These are phyloP conservation scores for Lithobius niger DNA, from an alignment of 1,140 invertebrate species.

Conservation along the genomic window DNA sequence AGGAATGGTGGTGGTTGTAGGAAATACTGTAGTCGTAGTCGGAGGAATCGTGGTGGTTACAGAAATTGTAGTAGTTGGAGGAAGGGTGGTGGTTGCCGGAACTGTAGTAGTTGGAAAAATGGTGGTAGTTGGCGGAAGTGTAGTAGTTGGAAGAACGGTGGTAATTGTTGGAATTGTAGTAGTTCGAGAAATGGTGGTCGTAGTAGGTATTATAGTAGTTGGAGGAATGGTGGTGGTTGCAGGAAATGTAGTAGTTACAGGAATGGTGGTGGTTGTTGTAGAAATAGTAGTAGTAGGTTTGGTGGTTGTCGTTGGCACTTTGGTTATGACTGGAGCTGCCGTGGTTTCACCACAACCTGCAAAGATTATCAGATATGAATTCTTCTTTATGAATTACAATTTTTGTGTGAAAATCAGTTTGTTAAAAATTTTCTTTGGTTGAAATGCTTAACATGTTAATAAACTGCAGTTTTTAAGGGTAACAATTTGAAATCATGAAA, in stretches of 20 bases:
- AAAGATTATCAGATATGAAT: too few species aligned
- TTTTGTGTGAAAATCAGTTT: too few species aligned
- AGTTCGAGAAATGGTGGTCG: neutral
- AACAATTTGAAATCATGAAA: too few species aligned
- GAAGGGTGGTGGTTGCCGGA: neutral
- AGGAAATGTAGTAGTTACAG: neutral
- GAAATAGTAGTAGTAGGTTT: neutral
- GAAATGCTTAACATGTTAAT: too few species aligned
- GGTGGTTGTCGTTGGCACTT: neutral
- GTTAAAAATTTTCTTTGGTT: too few species aligned
- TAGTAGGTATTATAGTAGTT: neutral
- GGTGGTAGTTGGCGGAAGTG: neutral
- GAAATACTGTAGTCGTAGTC: neutral
- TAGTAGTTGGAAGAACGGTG: neutral
- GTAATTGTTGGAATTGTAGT: neutral
- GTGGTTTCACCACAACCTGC: too few species aligned
- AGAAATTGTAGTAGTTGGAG: neutral
- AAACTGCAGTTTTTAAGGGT: too few species aligned
- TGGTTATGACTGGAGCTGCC: neutral
- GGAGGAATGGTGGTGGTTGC: neutral
- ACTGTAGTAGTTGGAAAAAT: neutral
- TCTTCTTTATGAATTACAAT: too few species aligned
- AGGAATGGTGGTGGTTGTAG: neutral
- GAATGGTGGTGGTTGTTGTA: neutral
- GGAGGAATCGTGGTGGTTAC: neutral